phyloP scores from a whole-genome alignment of 1,140 invertebrate species.

The Cepaea nemoralis region DNA sequence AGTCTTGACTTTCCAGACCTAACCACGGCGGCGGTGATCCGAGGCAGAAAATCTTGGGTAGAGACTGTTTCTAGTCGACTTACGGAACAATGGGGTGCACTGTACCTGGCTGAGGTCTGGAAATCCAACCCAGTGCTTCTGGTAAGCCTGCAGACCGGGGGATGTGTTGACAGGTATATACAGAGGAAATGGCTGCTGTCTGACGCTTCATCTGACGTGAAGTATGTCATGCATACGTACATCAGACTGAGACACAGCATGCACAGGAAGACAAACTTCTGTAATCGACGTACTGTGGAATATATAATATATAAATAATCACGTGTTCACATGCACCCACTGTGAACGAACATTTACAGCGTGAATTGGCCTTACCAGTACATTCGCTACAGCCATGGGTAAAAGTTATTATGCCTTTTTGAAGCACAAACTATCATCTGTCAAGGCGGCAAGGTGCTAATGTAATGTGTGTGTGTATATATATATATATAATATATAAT shows the following conservation, averaged over 20 bases:
- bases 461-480: too few relatives aligned
- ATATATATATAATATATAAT: too few relatives aligned
- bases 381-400: too few relatives aligned
- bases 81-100: background rate
- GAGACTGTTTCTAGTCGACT: background rate
- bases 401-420: too few relatives aligned
- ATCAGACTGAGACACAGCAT: background rate
- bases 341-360: too few relatives aligned
- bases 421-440: too few relatives aligned
- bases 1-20: background rate
- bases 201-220: background rate
- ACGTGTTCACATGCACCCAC: too few relatives aligned
- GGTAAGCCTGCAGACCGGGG: background rate
- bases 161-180: background rate
- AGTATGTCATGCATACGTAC: background rate
- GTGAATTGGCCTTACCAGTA: too few relatives aligned
- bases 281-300: too few relatives aligned
- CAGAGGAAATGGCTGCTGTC: background rate
- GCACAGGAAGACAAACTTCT: too few relatives aligned
- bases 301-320: too few relatives aligned
- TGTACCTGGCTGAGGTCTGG: background rate
- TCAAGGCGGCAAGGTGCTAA: too few relatives aligned
- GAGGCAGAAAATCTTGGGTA: background rate
- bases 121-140: slow-evolving; percentile 15
- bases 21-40: background rate